Conservation (phyloP, 2,888 invertebrate species). For the Andrena marginata region DNA sequence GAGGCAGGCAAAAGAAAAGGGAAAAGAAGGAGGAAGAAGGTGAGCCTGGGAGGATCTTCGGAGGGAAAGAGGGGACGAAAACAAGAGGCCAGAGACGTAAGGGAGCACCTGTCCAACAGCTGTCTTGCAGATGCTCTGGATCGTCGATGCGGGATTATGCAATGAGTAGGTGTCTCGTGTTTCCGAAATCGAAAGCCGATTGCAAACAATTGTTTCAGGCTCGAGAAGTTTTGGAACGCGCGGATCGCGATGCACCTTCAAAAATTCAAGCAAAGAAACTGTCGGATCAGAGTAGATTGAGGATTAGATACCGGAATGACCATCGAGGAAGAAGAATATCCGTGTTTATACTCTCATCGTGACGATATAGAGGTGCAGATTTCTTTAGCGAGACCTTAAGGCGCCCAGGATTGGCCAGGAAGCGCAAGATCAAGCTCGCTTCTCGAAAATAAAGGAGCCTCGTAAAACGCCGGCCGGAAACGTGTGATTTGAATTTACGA, state of each 20-base stretch:
- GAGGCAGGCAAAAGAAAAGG: conserved; percentile 40
- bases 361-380: too few relatives aligned
- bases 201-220: conserved; percentile 1
- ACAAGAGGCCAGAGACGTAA: conserved; percentile 59
- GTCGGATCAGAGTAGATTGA: neutral
- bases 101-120: conserved; percentile 72
- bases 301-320: too few relatives aligned
- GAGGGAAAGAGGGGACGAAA: conserved; percentile 47
- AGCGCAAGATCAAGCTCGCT: conserved; percentile 1
- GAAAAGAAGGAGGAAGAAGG: conserved; percentile 20
- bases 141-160: conserved; percentile 63
- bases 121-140: conserved; percentile 68
- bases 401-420: neutral
- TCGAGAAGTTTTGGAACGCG: neutral
- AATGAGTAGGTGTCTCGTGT: conserved; percentile 61
- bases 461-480: conserved; percentile 55
- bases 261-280: neutral
- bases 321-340: too few relatives aligned
- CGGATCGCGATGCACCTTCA: neutral
- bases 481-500: conserved; percentile 71
- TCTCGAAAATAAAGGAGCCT: conserved; percentile 28
- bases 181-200: conserved; percentile 56
- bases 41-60: conserved; percentile 37
- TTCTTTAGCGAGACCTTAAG: neutral
- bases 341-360: too few relatives aligned